Evolutionary conservation across 2,888 invertebrate species (phyloP).

Genomic region (Drosophila quinaria): DNA sequence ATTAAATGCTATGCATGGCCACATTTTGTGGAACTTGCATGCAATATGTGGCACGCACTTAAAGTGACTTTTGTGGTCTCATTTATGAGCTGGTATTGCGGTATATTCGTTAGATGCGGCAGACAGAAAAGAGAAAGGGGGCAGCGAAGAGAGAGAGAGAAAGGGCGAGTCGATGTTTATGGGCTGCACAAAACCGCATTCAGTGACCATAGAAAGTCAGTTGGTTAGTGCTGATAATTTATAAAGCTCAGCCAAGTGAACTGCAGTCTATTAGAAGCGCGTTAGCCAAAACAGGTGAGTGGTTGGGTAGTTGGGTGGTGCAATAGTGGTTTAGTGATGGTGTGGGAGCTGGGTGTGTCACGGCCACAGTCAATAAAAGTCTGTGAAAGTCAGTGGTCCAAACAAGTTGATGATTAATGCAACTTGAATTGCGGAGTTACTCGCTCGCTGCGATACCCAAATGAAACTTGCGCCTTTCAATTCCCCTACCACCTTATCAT

Average conservation of each 20-base stretch:
- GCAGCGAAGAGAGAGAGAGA: too few relatives aligned
- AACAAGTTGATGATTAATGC: slow-evolving; percentile 77
- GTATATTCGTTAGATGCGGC: slow-evolving; percentile 36
- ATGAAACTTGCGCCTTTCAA: slow-evolving; percentile 50
- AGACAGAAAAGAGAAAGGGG: background rate
- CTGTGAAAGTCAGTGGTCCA: slow-evolving; percentile 54
- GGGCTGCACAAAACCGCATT: slow-evolving; percentile 46
- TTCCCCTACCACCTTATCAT: too few relatives aligned
- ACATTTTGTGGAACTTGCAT: slow-evolving; percentile 42
- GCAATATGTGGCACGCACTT: slow-evolving; percentile 60
- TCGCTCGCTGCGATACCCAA: slow-evolving; percentile 43
- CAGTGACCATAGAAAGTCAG: slow-evolving; percentile 75
- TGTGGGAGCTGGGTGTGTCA: background rate
- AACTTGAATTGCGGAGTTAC: slow-evolving; percentile 64
- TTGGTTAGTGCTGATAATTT: slow-evolving; percentile 70
- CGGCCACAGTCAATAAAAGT: slow-evolving; percentile 72
- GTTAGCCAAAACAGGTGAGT: slow-evolving; percentile 60
- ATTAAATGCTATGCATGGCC: slow-evolving; percentile 28
- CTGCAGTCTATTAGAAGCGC: slow-evolving; percentile 76
- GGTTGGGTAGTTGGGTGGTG: slow-evolving; percentile 2
- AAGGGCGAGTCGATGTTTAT: slow-evolving; percentile 20
- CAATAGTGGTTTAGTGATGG: background rate
- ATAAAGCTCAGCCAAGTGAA: slow-evolving; percentile 66
- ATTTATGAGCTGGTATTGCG: slow-evolving; percentile 74
- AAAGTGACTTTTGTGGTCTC: slow-evolving; percentile 73